Conservation (phyloP, 1,140 invertebrate genomes). For the Battus philenor region DNA sequence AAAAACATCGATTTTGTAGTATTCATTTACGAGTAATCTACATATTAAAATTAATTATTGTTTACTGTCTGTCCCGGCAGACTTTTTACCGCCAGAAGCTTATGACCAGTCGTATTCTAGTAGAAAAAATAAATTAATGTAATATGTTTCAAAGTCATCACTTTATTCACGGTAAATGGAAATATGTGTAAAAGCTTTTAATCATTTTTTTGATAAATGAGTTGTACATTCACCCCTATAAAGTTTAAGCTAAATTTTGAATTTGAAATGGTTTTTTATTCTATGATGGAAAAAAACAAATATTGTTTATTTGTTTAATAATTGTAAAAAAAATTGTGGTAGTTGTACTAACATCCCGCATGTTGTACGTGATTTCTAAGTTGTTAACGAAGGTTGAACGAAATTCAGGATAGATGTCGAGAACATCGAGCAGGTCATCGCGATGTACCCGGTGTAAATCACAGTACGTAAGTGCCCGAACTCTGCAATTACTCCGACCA, state of each 20-base stretch:
- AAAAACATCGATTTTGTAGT: no score
- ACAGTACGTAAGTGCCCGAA: slow-evolving; percentile 99
- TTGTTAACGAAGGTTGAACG: slow-evolving; percentile 94
- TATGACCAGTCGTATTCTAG: no score
- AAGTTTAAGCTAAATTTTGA: background rate
- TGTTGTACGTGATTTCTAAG: slow-evolving; percentile 96
- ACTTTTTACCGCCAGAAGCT: no score
- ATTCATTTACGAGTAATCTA: no score
- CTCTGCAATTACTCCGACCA: slow-evolving; percentile 97
- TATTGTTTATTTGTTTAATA: background rate
- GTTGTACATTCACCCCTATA: background rate
- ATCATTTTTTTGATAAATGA: background rate
- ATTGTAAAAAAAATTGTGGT: background rate
- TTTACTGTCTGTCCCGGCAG: no score
- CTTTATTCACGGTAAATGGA: no score
- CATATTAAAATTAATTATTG: no score
- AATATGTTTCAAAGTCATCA: no score
- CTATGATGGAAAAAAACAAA: background rate
- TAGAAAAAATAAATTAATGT: no score
- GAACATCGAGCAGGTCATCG: slow-evolving; percentile 96
- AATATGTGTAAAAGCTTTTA: no score
- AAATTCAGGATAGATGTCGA: slow-evolving; percentile 99
- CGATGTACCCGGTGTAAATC: slow-evolving; percentile 98
- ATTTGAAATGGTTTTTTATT: background rate
- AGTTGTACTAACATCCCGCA: slow-evolving; percentile 89